Conservation (phyloP, 2,113 vertebrate species). For the Xenopus tropicalis region DNA sequence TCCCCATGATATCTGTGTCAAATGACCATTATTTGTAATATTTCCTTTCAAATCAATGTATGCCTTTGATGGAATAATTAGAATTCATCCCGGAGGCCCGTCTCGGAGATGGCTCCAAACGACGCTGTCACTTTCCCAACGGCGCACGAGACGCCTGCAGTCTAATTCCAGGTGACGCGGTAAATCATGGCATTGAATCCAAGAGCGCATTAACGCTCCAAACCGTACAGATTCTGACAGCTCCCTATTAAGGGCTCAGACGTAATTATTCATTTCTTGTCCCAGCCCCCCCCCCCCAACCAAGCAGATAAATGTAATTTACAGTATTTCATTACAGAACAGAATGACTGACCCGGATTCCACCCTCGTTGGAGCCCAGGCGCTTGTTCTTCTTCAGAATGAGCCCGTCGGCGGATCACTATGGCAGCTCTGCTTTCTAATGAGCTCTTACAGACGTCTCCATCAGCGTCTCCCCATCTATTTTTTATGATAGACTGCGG, state of each 20-base stretch:
- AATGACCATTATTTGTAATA: too few species aligned
- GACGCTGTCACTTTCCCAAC: not conserved
- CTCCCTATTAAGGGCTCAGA: slow-evolving; percentile 45
- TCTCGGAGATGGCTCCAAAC: too few species aligned
- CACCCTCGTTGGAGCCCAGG: not conserved
- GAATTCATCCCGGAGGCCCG: too few species aligned
- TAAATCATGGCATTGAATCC: slow-evolving; percentile 37
- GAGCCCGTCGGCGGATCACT: too few species aligned
- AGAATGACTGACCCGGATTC: not conserved
- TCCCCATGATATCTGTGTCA: too few species aligned
- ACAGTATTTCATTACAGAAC: slow-evolving; percentile 10
- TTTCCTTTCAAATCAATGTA: too few species aligned
- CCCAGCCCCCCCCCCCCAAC: not conserved
- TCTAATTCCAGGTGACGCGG: slow-evolving; percentile 46
- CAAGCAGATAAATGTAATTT: slow-evolving; percentile 35
- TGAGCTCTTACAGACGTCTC: too few species aligned
- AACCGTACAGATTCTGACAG: slow-evolving; percentile 45
- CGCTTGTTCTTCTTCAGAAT: not conserved
- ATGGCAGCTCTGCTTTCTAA: too few species aligned
- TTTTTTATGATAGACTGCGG: too few species aligned
- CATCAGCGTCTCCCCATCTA: too few species aligned
- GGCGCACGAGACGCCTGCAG: not conserved
- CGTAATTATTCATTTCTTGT: slow-evolving; percentile 43
- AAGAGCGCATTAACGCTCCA: slow-evolving; percentile 30
- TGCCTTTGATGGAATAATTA: not conserved